phyloP scores from a whole-genome alignment of 2,113 vertebrate genomes.

The Rhipidura dahli region DNA sequence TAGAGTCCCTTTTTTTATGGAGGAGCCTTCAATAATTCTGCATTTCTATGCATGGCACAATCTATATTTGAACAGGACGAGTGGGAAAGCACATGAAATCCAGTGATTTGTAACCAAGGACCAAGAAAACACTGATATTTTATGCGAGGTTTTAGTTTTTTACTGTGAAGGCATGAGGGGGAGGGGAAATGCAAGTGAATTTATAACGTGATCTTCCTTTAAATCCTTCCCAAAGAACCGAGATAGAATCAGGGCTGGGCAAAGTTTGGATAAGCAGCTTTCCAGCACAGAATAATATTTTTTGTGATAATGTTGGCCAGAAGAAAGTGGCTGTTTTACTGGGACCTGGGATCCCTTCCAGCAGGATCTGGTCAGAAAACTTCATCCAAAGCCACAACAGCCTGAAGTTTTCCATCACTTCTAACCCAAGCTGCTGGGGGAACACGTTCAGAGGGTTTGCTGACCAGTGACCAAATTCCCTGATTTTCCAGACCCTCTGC shows the following conservation, averaged over 20 bases:
- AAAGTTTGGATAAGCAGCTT: neutral
- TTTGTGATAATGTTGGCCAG: neutral
- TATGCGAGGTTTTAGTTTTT: neutral
- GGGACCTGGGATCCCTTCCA: neutral
- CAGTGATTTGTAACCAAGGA: neutral
- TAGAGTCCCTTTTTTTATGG: neutral
- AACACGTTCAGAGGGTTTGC: neutral
- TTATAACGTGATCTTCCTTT: neutral
- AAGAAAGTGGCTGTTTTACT: neutral
- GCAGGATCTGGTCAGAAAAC: neutral
- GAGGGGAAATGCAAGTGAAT: neutral
- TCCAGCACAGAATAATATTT: neutral
- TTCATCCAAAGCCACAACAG: neutral
- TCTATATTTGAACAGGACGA: neutral
- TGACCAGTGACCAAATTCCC: neutral
- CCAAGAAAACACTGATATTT: neutral
- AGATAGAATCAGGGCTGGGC: neutral
- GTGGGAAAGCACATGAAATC: neutral
- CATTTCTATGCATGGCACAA: neutral
- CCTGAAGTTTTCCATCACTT: neutral
- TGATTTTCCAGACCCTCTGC: neutral
- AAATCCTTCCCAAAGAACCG: neutral
- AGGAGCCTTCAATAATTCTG: neutral
- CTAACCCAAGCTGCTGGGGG: neutral
- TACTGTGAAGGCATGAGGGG: rapidly evolving